phyloP scores from a whole-genome alignment of 2,113 vertebrate species.

The Muntiacus muntjak region DNA sequence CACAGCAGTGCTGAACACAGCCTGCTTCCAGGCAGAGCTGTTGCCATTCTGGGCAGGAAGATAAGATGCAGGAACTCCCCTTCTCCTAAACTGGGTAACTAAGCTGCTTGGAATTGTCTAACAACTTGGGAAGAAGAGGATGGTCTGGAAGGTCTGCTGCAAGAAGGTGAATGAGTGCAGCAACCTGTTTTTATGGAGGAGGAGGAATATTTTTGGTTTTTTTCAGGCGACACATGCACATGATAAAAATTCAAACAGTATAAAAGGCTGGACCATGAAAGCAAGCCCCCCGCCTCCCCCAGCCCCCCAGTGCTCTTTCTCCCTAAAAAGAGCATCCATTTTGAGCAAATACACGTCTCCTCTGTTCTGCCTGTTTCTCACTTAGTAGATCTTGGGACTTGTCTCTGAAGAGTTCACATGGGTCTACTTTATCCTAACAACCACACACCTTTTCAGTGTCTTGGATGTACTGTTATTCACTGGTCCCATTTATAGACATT shows the following conservation, averaged over 20 bases:
- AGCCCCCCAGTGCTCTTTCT: not conserved
- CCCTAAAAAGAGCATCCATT: not conserved
- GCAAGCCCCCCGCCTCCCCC: not conserved
- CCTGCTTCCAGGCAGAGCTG: not conserved
- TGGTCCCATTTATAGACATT: not conserved
- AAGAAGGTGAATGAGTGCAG: not conserved
- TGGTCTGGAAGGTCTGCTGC: not conserved
- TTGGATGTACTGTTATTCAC: not conserved
- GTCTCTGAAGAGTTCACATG: not conserved
- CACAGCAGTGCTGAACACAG: not conserved
- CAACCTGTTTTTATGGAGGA: not conserved
- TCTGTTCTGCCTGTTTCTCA: not conserved
- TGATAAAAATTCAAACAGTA: not conserved
- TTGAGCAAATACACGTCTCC: not conserved
- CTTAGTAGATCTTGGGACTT: not conserved
- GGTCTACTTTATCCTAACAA: not conserved
- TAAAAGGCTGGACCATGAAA: not conserved
- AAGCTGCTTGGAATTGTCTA: not conserved
- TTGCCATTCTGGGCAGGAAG: not conserved
- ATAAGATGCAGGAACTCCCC: not conserved
- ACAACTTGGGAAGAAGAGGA: not conserved
- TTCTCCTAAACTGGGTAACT: not conserved
- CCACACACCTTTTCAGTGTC: not conserved
- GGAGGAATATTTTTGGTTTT: not conserved
- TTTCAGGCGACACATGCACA: not conserved